A percentile compares a stretch with the other conserved stretches of the same genome.
Conservation (phyloP, 2,888 invertebrate species). For the Frankliniella intonsa region DNA sequence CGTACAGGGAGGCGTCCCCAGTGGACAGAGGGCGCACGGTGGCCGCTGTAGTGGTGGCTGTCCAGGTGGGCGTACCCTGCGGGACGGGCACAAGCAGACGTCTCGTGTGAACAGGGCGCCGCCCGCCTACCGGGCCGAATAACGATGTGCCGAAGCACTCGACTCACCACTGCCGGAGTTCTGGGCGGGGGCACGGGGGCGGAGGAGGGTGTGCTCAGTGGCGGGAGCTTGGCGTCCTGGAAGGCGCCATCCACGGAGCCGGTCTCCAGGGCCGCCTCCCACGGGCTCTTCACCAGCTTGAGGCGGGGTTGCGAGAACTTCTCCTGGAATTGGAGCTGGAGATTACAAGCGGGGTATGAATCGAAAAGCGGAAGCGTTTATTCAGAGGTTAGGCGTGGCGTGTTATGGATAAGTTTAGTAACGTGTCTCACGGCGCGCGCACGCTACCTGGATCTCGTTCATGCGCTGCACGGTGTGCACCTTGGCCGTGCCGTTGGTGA, state of each 20-base stretch:
- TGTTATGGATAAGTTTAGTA: too few species aligned
- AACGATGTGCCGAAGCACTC: not conserved
- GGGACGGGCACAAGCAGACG: conserved; percentile 7
- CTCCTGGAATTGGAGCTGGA: conserved; percentile 47
- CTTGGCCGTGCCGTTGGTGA: conserved; percentile 55
- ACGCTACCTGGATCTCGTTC: conserved; percentile 54
- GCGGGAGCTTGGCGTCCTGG: conserved; percentile 46
- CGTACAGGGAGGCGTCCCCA: not conserved
- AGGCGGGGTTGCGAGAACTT: conserved; percentile 55
- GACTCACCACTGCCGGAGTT: conserved; percentile 2
- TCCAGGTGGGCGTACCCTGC: conserved; percentile 32
- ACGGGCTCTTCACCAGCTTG: conserved; percentile 61
- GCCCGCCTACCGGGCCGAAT: not conserved
- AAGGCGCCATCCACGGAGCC: conserved; percentile 69
- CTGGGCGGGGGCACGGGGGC: conserved; percentile 28
- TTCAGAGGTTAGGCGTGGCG: conserved; percentile 14
- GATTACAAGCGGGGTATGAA: not conserved
- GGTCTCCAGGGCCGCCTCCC: conserved; percentile 67
- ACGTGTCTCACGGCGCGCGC: too few species aligned
- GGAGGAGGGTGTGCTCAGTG: conserved; percentile 36
- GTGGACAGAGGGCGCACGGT: conserved; percentile 7
- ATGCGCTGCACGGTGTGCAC: conserved; percentile 58
- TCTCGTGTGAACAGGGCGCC: not conserved
- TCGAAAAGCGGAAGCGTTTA: not conserved
- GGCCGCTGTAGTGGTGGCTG: conserved; percentile 28